These are phyloP conservation scores for Lepidochitona cinerea DNA, from an alignment of 2,888 invertebrate species.

Conservation along the genomic window DNA sequence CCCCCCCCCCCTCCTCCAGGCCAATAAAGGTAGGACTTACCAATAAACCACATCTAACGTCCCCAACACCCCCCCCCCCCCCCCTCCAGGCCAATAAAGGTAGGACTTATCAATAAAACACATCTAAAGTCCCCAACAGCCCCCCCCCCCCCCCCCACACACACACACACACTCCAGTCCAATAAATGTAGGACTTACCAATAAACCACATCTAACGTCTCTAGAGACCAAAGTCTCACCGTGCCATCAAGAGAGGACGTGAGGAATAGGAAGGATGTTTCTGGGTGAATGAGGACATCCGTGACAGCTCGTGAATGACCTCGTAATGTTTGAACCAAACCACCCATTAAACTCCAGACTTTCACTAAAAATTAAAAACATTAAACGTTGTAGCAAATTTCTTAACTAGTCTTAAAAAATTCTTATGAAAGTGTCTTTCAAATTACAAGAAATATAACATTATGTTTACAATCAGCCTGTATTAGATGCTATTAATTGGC, in stretches of 20 bases:
- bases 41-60: no score
- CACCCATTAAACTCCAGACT: conserved; percentile 67
- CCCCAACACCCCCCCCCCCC: no score
- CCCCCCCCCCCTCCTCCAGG: no score
- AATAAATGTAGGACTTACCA: conserved; percentile 57
- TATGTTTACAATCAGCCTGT: neutral
- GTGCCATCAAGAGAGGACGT: conserved; percentile 69
- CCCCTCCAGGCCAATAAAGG: no score
- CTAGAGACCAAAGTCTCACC: conserved; percentile 67
- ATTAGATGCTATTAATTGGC: no score
- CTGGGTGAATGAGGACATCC: conserved; percentile 63
- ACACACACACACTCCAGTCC: no score
- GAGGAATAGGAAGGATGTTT: conserved; percentile 57
- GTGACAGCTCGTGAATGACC: conserved; percentile 68
- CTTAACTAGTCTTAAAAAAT: neutral
- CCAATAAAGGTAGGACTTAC: no score
- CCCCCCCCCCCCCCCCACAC: no score
- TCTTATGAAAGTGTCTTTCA: neutral
- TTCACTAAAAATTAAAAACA: conserved; percentile 53
- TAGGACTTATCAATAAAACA: no score
- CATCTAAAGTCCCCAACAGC: no score
- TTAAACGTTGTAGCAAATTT: neutral
- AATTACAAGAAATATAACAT: neutral
- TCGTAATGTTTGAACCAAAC: conserved; percentile 67
- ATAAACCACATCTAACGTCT: conserved; percentile 65